These are phyloP conservation scores for Limnothrissa miodon DNA, from an alignment of 2,113 vertebrate genomes.

Conservation along the genomic window DNA sequence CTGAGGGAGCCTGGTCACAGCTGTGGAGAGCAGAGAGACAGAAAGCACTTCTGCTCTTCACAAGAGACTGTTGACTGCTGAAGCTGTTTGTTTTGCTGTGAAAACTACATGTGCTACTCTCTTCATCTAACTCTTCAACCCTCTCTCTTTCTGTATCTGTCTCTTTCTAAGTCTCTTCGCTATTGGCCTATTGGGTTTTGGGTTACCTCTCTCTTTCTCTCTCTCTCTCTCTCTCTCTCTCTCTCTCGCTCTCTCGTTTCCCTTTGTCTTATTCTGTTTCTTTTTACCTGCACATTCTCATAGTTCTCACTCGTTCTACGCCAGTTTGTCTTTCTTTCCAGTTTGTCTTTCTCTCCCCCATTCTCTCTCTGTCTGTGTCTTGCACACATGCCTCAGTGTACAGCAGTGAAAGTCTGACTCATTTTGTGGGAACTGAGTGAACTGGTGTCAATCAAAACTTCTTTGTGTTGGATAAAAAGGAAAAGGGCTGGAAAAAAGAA, in stretches of 20 bases:
- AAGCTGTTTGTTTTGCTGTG: neutral
- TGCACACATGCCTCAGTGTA: neutral
- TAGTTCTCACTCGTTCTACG: too few species aligned
- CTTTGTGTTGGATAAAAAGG: neutral
- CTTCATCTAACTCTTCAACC: neutral
- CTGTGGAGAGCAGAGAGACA: neutral
- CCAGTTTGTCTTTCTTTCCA: neutral
- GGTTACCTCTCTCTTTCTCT: neutral
- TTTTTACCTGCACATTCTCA: neutral
- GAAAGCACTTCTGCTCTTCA: neutral
- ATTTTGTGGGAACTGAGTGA: constrained; percentile 8
- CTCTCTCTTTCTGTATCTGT: neutral
- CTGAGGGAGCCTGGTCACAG: neutral
- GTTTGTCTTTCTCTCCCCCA: neutral
- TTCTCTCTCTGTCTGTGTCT: neutral
- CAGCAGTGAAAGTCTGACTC: neutral
- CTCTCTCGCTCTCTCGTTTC: neutral
- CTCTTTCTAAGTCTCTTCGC: neutral
- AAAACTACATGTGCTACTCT: neutral
- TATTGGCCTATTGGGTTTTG: too few species aligned
- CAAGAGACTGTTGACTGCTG: neutral
- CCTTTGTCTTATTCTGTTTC: neutral
- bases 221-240: neutral
- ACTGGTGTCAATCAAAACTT: neutral
- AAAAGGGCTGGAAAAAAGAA: neutral